Evolutionary conservation across 2,797 vertebrate genomes (phyloP).

Genomic region (Melanotaenia parkinsoni): DNA sequence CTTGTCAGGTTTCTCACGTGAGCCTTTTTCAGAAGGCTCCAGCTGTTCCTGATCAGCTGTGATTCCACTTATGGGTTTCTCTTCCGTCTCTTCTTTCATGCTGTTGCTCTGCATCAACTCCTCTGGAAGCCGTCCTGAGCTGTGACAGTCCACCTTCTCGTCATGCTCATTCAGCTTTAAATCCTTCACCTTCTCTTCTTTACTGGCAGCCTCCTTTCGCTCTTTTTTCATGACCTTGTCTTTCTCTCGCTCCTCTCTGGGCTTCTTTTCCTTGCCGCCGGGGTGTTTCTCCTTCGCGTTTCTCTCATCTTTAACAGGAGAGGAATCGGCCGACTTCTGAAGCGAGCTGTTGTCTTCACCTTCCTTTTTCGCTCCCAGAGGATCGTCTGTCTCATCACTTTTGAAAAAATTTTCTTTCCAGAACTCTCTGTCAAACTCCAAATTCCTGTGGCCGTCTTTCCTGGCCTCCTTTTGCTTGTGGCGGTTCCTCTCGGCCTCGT

Average conservation of each 20-base stretch:
- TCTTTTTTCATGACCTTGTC: slow-evolving; percentile 89
- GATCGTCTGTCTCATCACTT: slow-evolving; percentile 94
- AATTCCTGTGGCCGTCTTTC: slow-evolving; percentile 92
- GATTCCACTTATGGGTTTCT: slow-evolving; percentile 82
- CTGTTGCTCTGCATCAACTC: slow-evolving; percentile 72
- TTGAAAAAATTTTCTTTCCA: slow-evolving; percentile 99
- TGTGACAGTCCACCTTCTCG: slow-evolving; percentile 74
- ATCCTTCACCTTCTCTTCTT: slow-evolving; percentile 90
- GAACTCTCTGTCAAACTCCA: slow-evolving; percentile 98
- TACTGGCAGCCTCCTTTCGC: slow-evolving; percentile 85
- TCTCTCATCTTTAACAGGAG: slow-evolving; percentile 89
- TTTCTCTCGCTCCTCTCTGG: slow-evolving; percentile 90
- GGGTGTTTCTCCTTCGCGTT: slow-evolving; percentile 87
- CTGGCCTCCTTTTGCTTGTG: slow-evolving; percentile 88
- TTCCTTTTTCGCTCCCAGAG: slow-evolving; percentile 82
- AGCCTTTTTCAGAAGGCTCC: slow-evolving; percentile 89
- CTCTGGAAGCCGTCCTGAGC: slow-evolving; percentile 77
- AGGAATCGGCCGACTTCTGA: slow-evolving; percentile 87
- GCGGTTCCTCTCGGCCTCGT: slow-evolving; percentile 91
- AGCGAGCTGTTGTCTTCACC: slow-evolving; percentile 81
- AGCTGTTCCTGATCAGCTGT: slow-evolving; percentile 86
- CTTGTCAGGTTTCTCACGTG: slow-evolving; percentile 90
- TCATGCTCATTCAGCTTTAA: slow-evolving; percentile 79
- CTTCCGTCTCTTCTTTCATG: slow-evolving; percentile 87
- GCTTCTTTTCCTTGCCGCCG: slow-evolving; percentile 85